These are phyloP conservation scores for Arion vulgaris DNA, from an alignment of 1,140 invertebrate genomes.

Conservation along the genomic window DNA sequence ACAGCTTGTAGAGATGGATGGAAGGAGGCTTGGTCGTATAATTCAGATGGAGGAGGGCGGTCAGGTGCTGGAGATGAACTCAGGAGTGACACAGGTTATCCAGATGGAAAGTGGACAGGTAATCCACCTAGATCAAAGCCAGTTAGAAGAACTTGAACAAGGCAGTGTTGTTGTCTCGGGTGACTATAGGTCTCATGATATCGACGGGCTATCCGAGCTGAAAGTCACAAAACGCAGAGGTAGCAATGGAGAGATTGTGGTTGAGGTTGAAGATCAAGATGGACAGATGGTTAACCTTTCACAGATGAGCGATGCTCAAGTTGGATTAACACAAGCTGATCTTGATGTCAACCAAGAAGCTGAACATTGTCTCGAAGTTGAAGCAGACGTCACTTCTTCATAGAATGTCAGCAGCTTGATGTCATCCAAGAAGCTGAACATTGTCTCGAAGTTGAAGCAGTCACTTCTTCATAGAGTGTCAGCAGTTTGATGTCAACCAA, in stretches of 20 bases:
- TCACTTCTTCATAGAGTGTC: too few species aligned
- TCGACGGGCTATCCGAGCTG: constrained; percentile 1
- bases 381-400: too few species aligned
- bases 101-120: constrained; percentile 38
- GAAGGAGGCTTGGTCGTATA: constrained; percentile 19
- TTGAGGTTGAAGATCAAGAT: constrained; percentile 35
- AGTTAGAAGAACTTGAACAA: constrained; percentile 14
- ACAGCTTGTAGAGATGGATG: constrained; percentile 35
- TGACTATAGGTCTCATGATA: neutral
- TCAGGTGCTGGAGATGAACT: constrained; percentile 17
- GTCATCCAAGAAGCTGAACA: too few species aligned
- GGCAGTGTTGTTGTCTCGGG: constrained; percentile 16
- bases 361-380: neutral
- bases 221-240: constrained; percentile 22
- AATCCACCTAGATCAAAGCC: constrained; percentile 26
- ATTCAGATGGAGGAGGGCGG: constrained; percentile 31
- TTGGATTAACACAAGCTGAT: neutral
- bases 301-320: neutral
- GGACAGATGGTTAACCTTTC: constrained; percentile 22
- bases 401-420: too few species aligned
- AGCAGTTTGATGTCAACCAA: too few species aligned
- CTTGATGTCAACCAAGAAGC: neutral
- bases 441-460: too few species aligned
- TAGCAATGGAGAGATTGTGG: constrained; percentile 36
- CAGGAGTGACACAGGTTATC: neutral